Conservation (phyloP, 2,797 vertebrate genomes). For the Nyctibius grandis region DNA sequence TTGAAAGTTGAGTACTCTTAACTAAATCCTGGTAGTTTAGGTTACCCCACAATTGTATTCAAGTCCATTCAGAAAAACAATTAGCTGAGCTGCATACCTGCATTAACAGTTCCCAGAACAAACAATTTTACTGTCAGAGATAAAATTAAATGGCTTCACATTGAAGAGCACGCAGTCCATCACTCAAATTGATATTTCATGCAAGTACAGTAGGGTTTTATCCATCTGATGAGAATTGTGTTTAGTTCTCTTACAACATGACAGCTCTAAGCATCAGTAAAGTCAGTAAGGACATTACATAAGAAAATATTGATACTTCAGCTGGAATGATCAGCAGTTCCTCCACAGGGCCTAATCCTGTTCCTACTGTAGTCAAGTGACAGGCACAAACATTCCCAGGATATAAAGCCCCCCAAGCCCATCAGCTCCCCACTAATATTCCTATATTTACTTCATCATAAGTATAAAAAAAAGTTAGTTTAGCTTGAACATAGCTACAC, state of each 20-base stretch:
- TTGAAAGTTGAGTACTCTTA: neutral
- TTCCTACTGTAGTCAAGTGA: neutral
- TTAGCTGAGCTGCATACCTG: neutral
- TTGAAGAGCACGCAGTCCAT: neutral
- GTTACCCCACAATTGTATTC: neutral
- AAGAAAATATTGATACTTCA: neutral
- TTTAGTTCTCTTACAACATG: neutral
- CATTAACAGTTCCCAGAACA: neutral
- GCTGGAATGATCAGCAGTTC: neutral
- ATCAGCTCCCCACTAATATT: neutral
- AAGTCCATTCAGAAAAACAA: neutral
- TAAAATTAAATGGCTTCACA: neutral
- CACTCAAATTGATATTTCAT: neutral
- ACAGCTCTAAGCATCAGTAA: neutral
- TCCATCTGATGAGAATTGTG: neutral
- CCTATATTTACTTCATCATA: neutral
- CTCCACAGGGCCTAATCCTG: neutral
- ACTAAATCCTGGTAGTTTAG: neutral
- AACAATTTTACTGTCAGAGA: neutral
- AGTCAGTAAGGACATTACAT: neutral
- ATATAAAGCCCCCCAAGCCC: neutral
- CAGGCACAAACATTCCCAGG: neutral
- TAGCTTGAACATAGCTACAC: neutral
- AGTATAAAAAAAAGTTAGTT: neutral
- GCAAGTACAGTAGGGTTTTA: neutral